Base-by-base conservation (phyloP, 2,113 vertebrate species). In the Pongo abelii region DNA sequence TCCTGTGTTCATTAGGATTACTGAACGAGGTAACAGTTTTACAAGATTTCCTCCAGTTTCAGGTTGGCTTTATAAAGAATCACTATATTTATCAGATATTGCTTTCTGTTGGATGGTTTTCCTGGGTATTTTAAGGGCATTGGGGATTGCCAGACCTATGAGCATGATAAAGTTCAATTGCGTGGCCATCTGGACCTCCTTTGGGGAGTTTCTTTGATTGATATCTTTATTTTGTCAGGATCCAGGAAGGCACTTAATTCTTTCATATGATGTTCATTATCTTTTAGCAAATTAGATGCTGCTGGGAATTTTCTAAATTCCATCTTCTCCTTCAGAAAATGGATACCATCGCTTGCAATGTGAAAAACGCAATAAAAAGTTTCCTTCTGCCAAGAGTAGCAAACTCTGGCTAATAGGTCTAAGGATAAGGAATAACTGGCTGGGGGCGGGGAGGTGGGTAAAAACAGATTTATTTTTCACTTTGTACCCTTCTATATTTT, bases 221-320 rank as follows among this genome's bases (percentile, higher is more conserved):
- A 96, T 95, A 94, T 96, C 92, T 96, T 95, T 94, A 97, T 98
- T 97, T 91, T 92, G 92, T 97, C 95, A 92, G 59, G 57, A 95
- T 92, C 87, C 64, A 84, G 85, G 93, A 96, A 95, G 95, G 57
- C 93, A 88, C 64, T 96, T 97, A 88, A 90, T 98, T 97, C 88
- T 94, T 91, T 93, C 91, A 88, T 92, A 95, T n/a, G 67, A 85
- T 89, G 43, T 93, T 98, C 95, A 96, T 96, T 96, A 96, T 97
- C 97, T 96, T 97, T 94, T 86, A 95, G 97, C 92, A 98, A 96
- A 93, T 97, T 88, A 97, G 91, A 97, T 91, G 46, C 95, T 95
- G 95, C 92, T 96, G 95, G 91, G 94, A 94, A 92, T 95, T 95
- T 91, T 88, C 91, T 88, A 94, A 92, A 97, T 97, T 92, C 89